A percentile compares a stretch with the other conserved stretches of the same genome.
phyloP scores from a whole-genome alignment of 2,888 invertebrate genomes.

The Brachyptera putata region DNA sequence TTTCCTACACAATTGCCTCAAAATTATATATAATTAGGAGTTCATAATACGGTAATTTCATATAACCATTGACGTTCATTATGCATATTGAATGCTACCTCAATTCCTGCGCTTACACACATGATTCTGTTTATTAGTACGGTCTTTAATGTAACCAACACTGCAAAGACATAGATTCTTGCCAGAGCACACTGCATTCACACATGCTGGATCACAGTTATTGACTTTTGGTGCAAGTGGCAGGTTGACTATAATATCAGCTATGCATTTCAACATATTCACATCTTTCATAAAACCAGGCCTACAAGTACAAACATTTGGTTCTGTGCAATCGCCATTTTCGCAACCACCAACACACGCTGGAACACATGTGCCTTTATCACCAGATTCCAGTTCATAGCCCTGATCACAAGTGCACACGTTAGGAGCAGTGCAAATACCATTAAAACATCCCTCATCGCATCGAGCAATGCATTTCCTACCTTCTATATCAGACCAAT shows the following conservation, averaged over 20 bases:
- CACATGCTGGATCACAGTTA: constrained; percentile 63
- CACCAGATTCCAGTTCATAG: constrained; percentile 43
- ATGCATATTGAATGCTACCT: no score
- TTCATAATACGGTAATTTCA: no score
- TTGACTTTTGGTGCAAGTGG: not conserved
- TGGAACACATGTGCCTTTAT: constrained; percentile 34
- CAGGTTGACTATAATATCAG: not conserved
- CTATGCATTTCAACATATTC: not conserved
- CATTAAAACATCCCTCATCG: constrained; percentile 43
- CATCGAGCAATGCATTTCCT: constrained; percentile 26
- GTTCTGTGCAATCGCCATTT: constrained; percentile 44
- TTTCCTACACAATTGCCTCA: no score
- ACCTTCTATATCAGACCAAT: not conserved
- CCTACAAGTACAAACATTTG: constrained; percentile 45
- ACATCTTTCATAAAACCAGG: constrained; percentile 45
- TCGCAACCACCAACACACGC: constrained; percentile 44
- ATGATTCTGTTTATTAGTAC: constrained; percentile 50
- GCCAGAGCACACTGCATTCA: constrained; percentile 66
- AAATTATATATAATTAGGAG: no score
- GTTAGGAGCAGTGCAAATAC: constrained; percentile 53
- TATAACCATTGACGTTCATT: no score
- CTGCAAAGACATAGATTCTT: constrained; percentile 73
- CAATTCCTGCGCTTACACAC: constrained; percentile 24
- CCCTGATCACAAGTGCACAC: constrained; percentile 53
- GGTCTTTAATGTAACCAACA: constrained; percentile 61